Base-by-base conservation (phyloP, 2,113 vertebrate genomes). In the Sinocyclocheilus grahami region DNA sequence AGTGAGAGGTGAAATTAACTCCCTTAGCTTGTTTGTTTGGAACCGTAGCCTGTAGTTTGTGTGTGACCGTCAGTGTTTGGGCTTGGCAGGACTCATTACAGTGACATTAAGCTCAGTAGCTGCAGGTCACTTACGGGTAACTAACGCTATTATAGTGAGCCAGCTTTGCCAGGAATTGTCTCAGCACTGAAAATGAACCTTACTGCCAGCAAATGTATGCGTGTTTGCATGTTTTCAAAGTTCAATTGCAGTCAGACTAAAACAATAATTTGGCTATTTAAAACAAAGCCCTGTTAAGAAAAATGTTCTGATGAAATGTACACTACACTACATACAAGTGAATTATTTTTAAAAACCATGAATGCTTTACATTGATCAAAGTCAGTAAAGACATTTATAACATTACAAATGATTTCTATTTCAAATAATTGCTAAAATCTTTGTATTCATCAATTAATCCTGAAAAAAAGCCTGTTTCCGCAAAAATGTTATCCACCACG, bases 101-200 rank as follows among this genome's bases (percentile, higher is more conserved):
- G 91, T 87, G 77, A 83, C 90, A 93, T 93, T 90, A 89, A 89
- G 90, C 62, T 46, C 48, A 33, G 33, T 84, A 81, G 85, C 86
- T 89, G 87, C 83, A 89, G 89, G 86, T 88, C 87, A 85, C 84
- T 90, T 88, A 86, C 85, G 82, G 77, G 82, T 87, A 78, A 87
- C 88, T 92, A 90, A 92, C 90, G 75, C 71, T 88, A 89, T 94
- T 92, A 86, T 92, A 86, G 84, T 81, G 82, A 89, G 86, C 53
- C 37, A 74, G 13, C 42, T 90, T 88, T 87, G 65, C 81, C 86
- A 87, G 87, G 78, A 88, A 88, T 88, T 88, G 74, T 82, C 20
- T 22, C 69, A 72, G 4, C 20, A 22, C 20, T 74, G 4, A 74
- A 74, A 42, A 74, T 22, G 1, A 42, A 65, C 3, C 46, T 46